Base-by-base conservation (phyloP, 2,113 vertebrate species). In the Herpailurus yagouaroundi region DNA sequence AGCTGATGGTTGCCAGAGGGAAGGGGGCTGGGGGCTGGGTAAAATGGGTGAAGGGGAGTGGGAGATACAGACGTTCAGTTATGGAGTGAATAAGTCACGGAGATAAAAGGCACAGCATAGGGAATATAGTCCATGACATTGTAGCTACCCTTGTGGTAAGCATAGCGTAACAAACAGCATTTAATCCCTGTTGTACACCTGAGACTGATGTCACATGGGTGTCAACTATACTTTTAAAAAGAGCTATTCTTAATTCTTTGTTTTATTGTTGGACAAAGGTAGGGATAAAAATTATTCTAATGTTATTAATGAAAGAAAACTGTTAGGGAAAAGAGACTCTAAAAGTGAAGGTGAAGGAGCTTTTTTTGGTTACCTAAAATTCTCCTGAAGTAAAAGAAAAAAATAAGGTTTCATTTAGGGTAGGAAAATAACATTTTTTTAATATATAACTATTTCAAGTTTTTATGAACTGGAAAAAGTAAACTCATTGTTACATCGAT, bases 301-400 rank as follows among this genome's bases (percentile, higher is more conserved):
- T 50, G 15, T 96, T 97, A 79, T 94, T 94, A 96, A 85, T 97
- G 31, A 89, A 91, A 94, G 48, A 95, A 64, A 86, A 89, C 27
- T 86, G 21, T 84, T 89, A 77, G 13, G 57, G 7, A 86, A 69
- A 64, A 92, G 68, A 55, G 31, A 91, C 38, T 85, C 12, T 64
- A 41, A 69, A 84, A 89, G 36, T 60, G 6, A 93, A 57, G 7
- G 60, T 14, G 7, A 85, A 77, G 50, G 13, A 45, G 33, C 27
- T 64, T 66, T 91, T 80, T 80, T 57, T 45, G 74, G 8, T 69
- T 73, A 64, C 14, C 15, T n/a, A n/a, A 80, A 96, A 68, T 13
- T 91, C 18, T 88, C 88, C 19, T 7, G 89, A 80, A 96, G 50
- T 52, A 85, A 93, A 57, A 79, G 36, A 73, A 92, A 68, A 87